Conservation (phyloP, 2,113 vertebrate species). For the Nibea albiflora region DNA sequence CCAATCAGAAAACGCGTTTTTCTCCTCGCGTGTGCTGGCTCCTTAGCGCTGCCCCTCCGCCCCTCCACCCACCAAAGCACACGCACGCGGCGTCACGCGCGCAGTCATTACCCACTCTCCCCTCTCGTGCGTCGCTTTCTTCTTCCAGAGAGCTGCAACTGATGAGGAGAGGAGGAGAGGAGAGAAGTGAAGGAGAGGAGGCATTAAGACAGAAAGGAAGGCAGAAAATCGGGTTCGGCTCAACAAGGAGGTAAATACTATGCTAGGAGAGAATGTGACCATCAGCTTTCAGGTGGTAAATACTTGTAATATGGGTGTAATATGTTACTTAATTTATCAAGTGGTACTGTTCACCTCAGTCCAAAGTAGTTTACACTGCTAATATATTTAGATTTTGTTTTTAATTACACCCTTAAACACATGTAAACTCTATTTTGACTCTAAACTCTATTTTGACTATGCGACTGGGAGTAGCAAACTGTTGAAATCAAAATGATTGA, state of each 20-base stretch:
- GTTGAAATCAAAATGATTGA: neutral
- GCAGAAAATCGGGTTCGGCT: no score
- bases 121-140: neutral
- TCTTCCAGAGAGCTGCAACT: neutral
- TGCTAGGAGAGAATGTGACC: neutral
- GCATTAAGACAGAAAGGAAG: no score
- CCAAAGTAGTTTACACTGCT: no score
- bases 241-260: neutral
- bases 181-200: no score
- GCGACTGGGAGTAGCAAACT: no score
- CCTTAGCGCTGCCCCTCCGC: neutral
- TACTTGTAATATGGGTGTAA: no score
- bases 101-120: neutral
- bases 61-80: neutral
- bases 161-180: neutral
- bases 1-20: constrained; percentile 63
- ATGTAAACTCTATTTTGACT: neutral
- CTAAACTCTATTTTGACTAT: neutral
- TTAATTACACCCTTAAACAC: no score
- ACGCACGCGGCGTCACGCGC: neutral
- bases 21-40: constrained; percentile 34
- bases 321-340: no score
- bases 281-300: no score
- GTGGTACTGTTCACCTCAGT: no score
- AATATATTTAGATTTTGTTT: no score